Base-by-base conservation (phyloP, 2,113 vertebrate genomes). In the Sciurus niger region DNA sequence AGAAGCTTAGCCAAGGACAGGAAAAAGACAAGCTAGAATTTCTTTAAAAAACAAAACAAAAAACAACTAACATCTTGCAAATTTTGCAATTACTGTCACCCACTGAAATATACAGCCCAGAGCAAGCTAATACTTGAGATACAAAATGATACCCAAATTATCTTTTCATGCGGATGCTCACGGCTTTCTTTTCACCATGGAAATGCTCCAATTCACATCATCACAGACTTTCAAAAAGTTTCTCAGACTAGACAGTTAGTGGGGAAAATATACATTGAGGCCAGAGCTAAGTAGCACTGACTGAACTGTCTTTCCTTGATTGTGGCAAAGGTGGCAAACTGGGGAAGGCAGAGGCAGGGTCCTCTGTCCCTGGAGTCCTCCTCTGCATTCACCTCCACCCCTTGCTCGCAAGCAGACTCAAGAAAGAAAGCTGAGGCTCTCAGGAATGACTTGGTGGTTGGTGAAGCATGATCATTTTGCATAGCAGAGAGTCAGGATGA, bases 21-120 rank as follows among this genome's bases (percentile, higher is more conserved):
- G 11, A 84, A 97, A 94, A 94, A 32, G 77, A 72, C 40, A 90
- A 88, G 55, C 40, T 65, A 94, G 68, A 96, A 60, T 94, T 94
- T 96, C 55, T 87, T n/a, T 0, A 37, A 73, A 65, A 89, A 90
- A 72, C 55, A 51, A 88, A 90, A 67, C 16, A 84, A 51, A 70
- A 93, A 4, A 85, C 24, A 84, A 63, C 53, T 63, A 92, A 72
- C 80, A 93, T 88, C 95, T 87, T 97, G 89, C 67, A 73, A 96
- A 97, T 93, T 95, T 92, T 68, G 89, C 72, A 92, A 96, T 94
- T 96, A 95, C 70, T 84, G 70, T 94, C 96, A 95, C 12, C 51
- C 25, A 34, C 48, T 60, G 78, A 96, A 97, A 95, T 95, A 84
- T 73, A 87, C 2, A 94, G 84, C 90, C 63, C 40, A 77, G 37